A percentile compares a stretch with the other conserved stretches of the same genome.
These are phyloP conservation scores for Helostoma temminkii DNA, from an alignment of 2,797 vertebrate genomes.

Conservation along the genomic window DNA sequence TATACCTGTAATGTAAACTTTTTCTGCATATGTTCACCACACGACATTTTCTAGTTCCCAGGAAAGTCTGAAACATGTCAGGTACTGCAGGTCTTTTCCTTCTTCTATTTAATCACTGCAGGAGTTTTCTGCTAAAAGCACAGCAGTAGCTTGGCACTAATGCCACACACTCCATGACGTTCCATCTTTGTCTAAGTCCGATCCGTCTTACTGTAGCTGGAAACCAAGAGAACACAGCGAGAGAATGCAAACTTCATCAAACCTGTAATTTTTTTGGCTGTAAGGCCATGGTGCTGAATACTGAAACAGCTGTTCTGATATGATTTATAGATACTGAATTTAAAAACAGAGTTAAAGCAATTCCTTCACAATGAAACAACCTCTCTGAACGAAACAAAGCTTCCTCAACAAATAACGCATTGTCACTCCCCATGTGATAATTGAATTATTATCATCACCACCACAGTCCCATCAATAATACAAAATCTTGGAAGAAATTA, in stretches of 20 bases:
- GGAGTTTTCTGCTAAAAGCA: constrained; percentile 34
- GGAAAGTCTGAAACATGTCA: constrained; percentile 6
- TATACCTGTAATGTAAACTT: neutral
- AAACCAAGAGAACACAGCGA: constrained; percentile 18
- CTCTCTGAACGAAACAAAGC: too few species aligned
- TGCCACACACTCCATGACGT: constrained; percentile 31
- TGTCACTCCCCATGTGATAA: too few species aligned
- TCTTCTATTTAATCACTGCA: constrained; percentile 28
- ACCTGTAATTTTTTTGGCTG: constrained; percentile 3
- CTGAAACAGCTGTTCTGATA: constrained; percentile 20
- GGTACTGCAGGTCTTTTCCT: constrained; percentile 20
- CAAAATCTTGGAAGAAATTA: too few species aligned
- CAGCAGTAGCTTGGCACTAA: constrained; percentile 26
- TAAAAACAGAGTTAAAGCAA: too few species aligned
- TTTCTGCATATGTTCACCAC: neutral
- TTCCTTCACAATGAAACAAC: too few species aligned
- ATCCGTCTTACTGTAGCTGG: constrained; percentile 11
- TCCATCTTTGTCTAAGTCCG: constrained; percentile 24
- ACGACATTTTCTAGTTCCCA: constrained; percentile 15
- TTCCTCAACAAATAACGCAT: too few species aligned
- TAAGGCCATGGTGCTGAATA: neutral
- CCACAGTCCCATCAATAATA: too few species aligned
- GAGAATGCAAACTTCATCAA: constrained; percentile 19
- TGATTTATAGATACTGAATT: constrained; percentile 6
- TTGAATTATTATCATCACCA: too few species aligned